Evolutionary conservation across 2,113 vertebrate species (phyloP).

Genomic region (Poeciliopsis prolifica): DNA sequence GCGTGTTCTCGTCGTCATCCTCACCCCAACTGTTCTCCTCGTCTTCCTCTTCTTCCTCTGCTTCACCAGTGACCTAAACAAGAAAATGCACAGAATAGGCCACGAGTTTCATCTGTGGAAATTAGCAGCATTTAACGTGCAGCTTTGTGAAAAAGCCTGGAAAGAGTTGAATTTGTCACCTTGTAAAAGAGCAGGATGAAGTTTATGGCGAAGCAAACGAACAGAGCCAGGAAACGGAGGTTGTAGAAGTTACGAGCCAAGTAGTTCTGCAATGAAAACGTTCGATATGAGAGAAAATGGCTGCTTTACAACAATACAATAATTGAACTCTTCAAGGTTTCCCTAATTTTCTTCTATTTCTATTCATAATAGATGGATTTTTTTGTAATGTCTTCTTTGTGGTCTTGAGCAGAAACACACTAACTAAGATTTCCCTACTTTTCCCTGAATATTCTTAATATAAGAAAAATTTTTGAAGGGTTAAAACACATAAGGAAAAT

Average conservation of each 20-base stretch:
- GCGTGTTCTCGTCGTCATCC: constrained; percentile 80
- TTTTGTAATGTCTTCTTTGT: not conserved
- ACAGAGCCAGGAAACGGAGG: constrained; percentile 93
- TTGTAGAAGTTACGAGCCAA: constrained; percentile 99
- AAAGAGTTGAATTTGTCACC: constrained; percentile 75
- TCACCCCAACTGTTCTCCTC: constrained; percentile 83
- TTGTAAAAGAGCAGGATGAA: constrained; percentile 99
- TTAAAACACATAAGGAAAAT: too few species aligned
- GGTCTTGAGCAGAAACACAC: not conserved
- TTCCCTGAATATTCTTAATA: too few species aligned
- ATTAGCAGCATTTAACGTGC: not conserved
- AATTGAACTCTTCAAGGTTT: too few species aligned
- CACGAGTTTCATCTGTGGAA: not conserved
- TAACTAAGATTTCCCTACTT: not conserved
- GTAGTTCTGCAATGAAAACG: constrained; percentile 84
- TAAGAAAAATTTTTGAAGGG: too few species aligned
- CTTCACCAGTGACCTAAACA: constrained; percentile 88
- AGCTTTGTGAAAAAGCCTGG: not conserved
- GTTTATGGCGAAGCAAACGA: constrained; percentile 97
- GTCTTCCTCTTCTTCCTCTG: constrained; percentile 82
- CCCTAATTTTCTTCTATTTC: not conserved
- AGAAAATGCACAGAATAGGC: not conserved
- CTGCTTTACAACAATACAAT: too few species aligned
- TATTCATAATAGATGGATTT: not conserved
- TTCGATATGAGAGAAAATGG: not conserved